Conservation (phyloP, 1,140 invertebrate genomes). For the Caenorhabditis remanei region DNA sequence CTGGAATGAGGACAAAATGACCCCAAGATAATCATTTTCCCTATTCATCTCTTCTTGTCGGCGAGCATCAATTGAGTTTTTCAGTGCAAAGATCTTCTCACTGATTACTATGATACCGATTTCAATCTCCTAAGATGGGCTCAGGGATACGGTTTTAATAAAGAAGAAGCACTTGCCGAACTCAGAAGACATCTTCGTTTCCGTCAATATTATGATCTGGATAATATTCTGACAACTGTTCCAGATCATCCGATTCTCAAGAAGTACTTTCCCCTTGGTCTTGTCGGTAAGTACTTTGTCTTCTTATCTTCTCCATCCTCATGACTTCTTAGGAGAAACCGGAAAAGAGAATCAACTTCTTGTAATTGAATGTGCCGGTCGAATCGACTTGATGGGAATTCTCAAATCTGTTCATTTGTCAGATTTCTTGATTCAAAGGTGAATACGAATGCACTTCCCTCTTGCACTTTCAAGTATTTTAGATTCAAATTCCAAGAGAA, state of each 20-base stretch:
- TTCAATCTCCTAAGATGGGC: conserved; percentile 69
- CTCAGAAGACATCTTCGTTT: conserved; percentile 65
- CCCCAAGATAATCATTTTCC: too few relatives aligned
- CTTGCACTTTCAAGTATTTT: not conserved
- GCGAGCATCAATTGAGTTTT: not conserved
- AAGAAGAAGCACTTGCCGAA: conserved; percentile 59
- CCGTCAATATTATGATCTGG: conserved; percentile 65
- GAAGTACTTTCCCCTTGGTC: conserved; percentile 68
- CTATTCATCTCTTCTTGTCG: too few relatives aligned
- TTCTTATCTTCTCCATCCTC: too few relatives aligned
- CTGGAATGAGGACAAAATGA: too few relatives aligned
- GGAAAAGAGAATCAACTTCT: conserved; percentile 67
- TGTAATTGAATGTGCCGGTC: conserved; percentile 67
- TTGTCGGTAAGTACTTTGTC: conserved; percentile 61
- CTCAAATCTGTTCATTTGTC: conserved; percentile 66
- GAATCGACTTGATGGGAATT: conserved; percentile 68
- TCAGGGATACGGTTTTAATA: conserved; percentile 66
- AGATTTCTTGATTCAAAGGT: conserved; percentile 66
- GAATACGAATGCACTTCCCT: not conserved
- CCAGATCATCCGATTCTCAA: conserved; percentile 63
- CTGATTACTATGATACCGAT: conserved; percentile 64
- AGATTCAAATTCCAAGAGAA: conserved; percentile 65
- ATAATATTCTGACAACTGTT: conserved; percentile 56
- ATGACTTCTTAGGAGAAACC: conserved; percentile 61
- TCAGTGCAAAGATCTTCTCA: conserved; percentile 60